Conservation (phyloP, 2,113 vertebrate genomes). For the Lycaon pictus region DNA sequence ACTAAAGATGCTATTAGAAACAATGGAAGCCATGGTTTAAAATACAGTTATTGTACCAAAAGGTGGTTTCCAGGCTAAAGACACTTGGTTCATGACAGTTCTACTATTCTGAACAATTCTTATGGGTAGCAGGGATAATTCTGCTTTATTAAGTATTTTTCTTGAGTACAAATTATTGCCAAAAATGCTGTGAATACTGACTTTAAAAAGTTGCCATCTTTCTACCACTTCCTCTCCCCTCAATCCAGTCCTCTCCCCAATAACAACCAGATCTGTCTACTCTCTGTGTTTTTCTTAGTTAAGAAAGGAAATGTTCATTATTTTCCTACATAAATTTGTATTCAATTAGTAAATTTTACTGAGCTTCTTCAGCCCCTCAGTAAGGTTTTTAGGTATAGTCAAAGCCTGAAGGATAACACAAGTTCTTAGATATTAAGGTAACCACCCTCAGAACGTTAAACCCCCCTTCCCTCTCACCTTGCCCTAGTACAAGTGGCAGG, state of each 20-base stretch:
- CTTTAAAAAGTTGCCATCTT: conserved; percentile 29
- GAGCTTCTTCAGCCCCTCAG: not conserved
- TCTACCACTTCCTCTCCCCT: not conserved
- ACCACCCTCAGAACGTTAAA: not conserved
- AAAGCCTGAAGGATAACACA: not conserved
- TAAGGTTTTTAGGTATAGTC: not conserved
- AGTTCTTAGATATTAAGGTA: conserved; percentile 6
- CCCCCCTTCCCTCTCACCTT: not conserved
- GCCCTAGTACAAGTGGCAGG: not conserved
- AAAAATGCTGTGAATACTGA: conserved; percentile 24
- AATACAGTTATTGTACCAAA: conserved; percentile 25
- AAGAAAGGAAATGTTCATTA: not conserved
- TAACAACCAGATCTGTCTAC: conserved; percentile 28
- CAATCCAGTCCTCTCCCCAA: not conserved
- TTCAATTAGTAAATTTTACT: not conserved
- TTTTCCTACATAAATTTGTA: conserved; percentile 23
- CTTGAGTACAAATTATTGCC: conserved; percentile 31
- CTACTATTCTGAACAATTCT: conserved; percentile 33
- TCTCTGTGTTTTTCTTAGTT: conserved; percentile 7
- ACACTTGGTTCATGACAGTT: not conserved
- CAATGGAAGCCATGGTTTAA: conserved; percentile 30
- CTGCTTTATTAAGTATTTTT: conserved; percentile 31
- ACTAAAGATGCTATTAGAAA: conserved; percentile 13
- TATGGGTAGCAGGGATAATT: conserved; percentile 28
- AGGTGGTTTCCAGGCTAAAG: not conserved